These are phyloP conservation scores for Lycodopsis pacificus DNA, from an alignment of 2,797 vertebrate genomes.

Conservation along the genomic window DNA sequence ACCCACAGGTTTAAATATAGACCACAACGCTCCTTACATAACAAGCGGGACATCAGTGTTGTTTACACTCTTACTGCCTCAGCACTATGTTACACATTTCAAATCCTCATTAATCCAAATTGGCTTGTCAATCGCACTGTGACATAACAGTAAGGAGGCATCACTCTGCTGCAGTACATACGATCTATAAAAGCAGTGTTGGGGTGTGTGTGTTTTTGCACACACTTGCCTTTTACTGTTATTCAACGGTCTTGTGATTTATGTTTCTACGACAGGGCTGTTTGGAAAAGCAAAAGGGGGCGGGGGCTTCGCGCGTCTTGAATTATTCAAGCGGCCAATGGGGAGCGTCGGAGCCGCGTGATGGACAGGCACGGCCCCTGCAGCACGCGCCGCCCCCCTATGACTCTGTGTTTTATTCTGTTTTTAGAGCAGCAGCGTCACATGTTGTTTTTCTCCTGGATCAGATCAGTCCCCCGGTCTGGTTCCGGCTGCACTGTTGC, in stretches of 20 bases:
- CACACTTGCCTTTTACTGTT: conserved; percentile 30
- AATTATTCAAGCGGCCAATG: conserved; percentile 74
- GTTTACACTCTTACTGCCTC: conserved; percentile 72
- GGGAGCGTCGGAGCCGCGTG: conserved; percentile 40
- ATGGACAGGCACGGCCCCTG: conserved; percentile 78
- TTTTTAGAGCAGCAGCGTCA: conserved; percentile 90
- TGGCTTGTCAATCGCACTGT: not conserved
- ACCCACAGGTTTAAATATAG: conserved; percentile 76
- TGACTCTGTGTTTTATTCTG: conserved; percentile 82
- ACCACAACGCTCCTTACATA: conserved; percentile 78
- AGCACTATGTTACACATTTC: conserved; percentile 36
- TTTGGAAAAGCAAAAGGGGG: conserved; percentile 23
- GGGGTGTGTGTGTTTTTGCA: not conserved
- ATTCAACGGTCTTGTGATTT: conserved; percentile 37
- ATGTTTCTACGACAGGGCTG: conserved; percentile 39
- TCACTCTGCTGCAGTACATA: not conserved
- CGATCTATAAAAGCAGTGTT: not conserved
- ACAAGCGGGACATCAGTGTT: conserved; percentile 69
- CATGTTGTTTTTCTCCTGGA: conserved; percentile 97
- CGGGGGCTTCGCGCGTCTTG: conserved; percentile 34
- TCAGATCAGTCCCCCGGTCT: conserved; percentile 83
- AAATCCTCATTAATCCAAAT: conserved; percentile 33
- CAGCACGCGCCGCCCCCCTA: conserved; percentile 77
- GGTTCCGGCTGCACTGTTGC: conserved; percentile 83
- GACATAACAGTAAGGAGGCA: not conserved